Evolutionary conservation across 2,888 invertebrate species (phyloP), one percentile per base, ranked within the genome.

Genomic region (Candidula unifasciata): DNA sequence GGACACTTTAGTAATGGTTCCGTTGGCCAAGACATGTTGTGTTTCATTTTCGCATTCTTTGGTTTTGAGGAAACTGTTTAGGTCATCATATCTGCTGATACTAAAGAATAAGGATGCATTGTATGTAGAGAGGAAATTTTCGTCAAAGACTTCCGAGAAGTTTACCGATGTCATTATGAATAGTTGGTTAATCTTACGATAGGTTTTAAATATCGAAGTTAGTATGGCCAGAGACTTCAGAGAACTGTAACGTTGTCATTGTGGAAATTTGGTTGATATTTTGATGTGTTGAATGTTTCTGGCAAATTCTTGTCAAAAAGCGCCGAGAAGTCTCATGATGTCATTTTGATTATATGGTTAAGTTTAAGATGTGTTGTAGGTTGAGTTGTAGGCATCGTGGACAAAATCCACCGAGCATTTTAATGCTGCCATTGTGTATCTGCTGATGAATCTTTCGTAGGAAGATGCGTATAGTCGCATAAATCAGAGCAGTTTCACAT

Each of bases 11-110:
- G 71, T 71, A 6, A 30, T 33, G 44, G 80, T 81, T 0, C 80
- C 80, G 60, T 81, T 81, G 54, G 33, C 27, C 52, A 81, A 35
- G 80, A 81, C 52, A 24, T 27, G 80, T 35, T 81, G 80, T 18
- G 80, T 71, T 13, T 24, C 80, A 54, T 57, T 81, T 54, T 54
- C 80, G 6, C 52, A n/a, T 3, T 74, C 74, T 54, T 18, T 57
- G 30, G 2, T 24, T 6, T 54, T 52, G 2, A 30, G 13, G 3
- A 54, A 33, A 18, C 52, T 35, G 64, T 13, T 44, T n/a, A 3
- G 24, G 30, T 24, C 52, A 33, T 30, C 30, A 16, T 52, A 30
- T 54, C 30, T n/a, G 52, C 27, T 35, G 21, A 30, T 54, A 27
- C 33, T 18, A 24, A 57, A 81, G 33, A 57, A 71, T 24, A 30